Conservation (phyloP, 1,140 invertebrate species). For the Chrysopa pallens region DNA sequence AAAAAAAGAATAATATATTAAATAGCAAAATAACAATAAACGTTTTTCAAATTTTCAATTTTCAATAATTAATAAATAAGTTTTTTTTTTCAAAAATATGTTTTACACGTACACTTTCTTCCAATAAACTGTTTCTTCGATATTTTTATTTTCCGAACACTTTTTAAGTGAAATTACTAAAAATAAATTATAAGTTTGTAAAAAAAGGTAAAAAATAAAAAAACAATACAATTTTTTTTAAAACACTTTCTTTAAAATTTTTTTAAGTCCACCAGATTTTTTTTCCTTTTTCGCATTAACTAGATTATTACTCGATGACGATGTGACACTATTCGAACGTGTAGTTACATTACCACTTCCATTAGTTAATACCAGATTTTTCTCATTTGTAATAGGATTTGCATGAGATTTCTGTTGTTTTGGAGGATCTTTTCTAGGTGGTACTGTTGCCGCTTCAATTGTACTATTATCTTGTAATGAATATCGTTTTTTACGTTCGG, state of each 20-base stretch:
- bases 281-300: constrained; percentile 10
- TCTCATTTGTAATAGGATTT: background rate
- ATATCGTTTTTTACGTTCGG: constrained; percentile 8
- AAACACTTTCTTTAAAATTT: constrained; percentile 22
- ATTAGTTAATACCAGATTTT: background rate
- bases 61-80: too few relatives aligned
- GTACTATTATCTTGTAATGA: background rate
- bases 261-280: constrained; percentile 19
- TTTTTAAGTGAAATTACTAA: too few relatives aligned
- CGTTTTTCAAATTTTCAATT: too few relatives aligned
- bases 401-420: background rate
- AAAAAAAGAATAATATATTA: background rate
- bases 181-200: too few relatives aligned
- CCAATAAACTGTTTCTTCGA: too few relatives aligned
- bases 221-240: constrained; percentile 1
- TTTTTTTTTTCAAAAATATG: too few relatives aligned
- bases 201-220: too few relatives aligned
- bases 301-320: background rate
- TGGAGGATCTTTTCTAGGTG: background rate
- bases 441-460: background rate
- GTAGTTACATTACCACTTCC: background rate
- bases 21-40: too few relatives aligned
- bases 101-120: too few relatives aligned
- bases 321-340: background rate
- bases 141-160: too few relatives aligned